These are phyloP conservation scores for Drosophila parthenogenetica DNA, from an alignment of 2,888 invertebrate genomes.

Conservation along the genomic window DNA sequence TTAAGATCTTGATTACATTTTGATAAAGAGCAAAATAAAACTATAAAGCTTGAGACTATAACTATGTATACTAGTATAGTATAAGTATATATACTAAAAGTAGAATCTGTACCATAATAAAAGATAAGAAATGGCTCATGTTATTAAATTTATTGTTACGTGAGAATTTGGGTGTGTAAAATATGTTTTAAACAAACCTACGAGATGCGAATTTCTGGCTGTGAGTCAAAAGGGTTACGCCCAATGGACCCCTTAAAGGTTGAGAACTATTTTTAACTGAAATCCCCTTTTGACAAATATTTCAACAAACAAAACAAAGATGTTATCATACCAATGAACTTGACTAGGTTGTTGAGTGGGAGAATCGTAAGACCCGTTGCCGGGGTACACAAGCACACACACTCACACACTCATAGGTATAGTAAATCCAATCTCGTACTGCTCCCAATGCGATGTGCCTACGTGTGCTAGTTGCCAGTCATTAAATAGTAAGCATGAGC, in stretches of 20 bases:
- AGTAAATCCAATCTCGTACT: conserved; percentile 1
- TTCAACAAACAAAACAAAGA: background rate
- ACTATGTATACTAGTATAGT: too few relatives aligned
- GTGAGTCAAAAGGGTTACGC: background rate
- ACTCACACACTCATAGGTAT: background rate
- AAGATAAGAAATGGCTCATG: background rate
- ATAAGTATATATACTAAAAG: background rate
- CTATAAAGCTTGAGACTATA: too few relatives aligned
- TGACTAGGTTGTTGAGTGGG: conserved; percentile 7
- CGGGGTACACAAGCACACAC: conserved; percentile 13
- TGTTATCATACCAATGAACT: background rate
- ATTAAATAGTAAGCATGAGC: conserved; percentile 61
- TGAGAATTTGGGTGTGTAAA: background rate
- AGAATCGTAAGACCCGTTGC: background rate
- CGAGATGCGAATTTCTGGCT: background rate
- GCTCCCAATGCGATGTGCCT: conserved; percentile 2
- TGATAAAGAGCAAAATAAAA: background rate
- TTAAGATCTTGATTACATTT: background rate
- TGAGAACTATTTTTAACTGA: background rate
- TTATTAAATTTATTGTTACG: too few relatives aligned
- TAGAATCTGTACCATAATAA: background rate
- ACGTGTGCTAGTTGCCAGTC: conserved; percentile 8
- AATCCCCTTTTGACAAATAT: background rate
- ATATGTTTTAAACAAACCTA: background rate
- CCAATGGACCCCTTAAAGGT: too few relatives aligned